A percentile compares a stretch with the other conserved stretches of the same genome.
These are phyloP conservation scores for Agrochola lychnidis DNA, from an alignment of 2,888 invertebrate species.

Conservation along the genomic window DNA sequence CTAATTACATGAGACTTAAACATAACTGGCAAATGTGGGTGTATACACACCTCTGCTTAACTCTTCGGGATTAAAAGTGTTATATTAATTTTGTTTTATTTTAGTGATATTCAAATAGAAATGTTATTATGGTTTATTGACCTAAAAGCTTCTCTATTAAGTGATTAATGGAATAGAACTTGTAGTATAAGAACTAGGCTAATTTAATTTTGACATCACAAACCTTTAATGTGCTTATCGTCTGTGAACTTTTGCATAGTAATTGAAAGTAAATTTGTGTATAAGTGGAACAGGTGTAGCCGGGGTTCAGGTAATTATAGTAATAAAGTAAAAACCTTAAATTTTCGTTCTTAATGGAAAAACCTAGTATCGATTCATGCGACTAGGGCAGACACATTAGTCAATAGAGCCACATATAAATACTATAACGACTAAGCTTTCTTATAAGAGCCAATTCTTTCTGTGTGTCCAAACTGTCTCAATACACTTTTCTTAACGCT, in stretches of 20 bases:
- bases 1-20: not conserved
- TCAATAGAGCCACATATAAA: no score
- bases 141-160: conserved; percentile 2
- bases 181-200: not conserved
- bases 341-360: not conserved
- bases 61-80: not conserved
- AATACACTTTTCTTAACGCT: no score
- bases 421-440: no score
- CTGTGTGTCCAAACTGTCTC: no score
- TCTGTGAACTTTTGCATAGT: conserved; percentile 6
- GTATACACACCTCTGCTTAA: not conserved
- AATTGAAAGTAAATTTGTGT: conserved; percentile 8
- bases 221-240: not conserved
- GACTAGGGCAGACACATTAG: no score
- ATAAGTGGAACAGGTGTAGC: not conserved
- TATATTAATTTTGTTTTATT: not conserved
- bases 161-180: conserved; percentile 7
- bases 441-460: no score
- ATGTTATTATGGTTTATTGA: conserved; percentile 9
- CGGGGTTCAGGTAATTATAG: not conserved
- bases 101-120: not conserved
- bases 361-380: no score
- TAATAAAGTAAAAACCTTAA: not conserved
- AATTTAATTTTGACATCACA: conserved; percentile 1
- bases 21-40: not conserved